A percentile compares a stretch with the other conserved stretches of the same genome.
These are phyloP conservation scores for Hyppa rectilinea DNA, from an alignment of 2,888 invertebrate genomes.

Conservation along the genomic window DNA sequence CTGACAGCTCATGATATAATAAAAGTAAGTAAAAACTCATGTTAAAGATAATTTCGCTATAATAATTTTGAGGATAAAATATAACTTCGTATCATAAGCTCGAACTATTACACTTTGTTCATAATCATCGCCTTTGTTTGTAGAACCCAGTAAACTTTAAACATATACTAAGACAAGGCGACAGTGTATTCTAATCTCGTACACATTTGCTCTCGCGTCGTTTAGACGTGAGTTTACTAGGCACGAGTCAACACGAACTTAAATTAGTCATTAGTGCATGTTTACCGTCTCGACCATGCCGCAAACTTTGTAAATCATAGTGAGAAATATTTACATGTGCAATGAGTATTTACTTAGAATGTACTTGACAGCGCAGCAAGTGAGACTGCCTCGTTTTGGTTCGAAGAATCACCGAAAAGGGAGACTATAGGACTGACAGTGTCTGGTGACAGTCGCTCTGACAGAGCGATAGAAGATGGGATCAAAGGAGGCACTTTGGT, in stretches of 20 bases:
- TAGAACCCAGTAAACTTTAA: conserved; percentile 1
- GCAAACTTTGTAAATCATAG: conserved; percentile 35
- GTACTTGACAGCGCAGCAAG: neutral
- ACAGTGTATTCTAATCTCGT: conserved; percentile 24
- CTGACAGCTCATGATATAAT: neutral
- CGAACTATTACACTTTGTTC: neutral
- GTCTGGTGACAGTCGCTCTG: neutral
- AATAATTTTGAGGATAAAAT: neutral
- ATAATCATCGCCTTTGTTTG: conserved; percentile 20
- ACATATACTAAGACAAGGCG: conserved; percentile 3
- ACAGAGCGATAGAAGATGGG: neutral
- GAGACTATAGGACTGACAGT: neutral
- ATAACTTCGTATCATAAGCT: neutral
- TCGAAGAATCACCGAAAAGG: neutral
- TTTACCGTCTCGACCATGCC: conserved; percentile 31
- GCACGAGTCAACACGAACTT: conserved; percentile 61
- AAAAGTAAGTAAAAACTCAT: neutral
- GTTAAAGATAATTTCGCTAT: neutral
- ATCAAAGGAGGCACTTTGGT: neutral
- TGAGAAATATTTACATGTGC: conserved; percentile 13
- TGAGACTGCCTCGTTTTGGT: neutral
- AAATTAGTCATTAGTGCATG: conserved; percentile 63
- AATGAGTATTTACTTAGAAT: neutral
- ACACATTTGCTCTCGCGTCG: conserved; percentile 15
- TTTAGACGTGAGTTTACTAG: conserved; percentile 32